Base-by-base conservation (phyloP, 1,140 invertebrate genomes). In the Camponotus floridanus region DNA sequence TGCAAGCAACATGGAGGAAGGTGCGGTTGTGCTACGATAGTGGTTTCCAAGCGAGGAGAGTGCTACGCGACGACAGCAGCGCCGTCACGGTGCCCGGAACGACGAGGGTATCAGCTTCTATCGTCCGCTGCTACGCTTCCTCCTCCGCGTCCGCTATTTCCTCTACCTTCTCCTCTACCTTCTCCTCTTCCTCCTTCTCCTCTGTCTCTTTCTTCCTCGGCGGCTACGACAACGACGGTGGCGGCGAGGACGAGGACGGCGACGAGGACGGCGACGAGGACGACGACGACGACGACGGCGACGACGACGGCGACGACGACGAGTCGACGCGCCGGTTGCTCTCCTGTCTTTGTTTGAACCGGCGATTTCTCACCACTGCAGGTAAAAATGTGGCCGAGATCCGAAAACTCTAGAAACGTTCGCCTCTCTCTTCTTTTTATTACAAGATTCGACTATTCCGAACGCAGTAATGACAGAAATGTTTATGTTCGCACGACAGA, bases 1-100 rank as follows among this genome's bases (percentile, higher is more conserved):
- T 90, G 78, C 78, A 79, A 65, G 78, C 86, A 90, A 91, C 89
- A 91, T 91, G 90, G 90, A 90, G 90, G 90, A 90, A 90, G 90
- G 90, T 91, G 88, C 90, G 86, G 79, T 88, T 84, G 88, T 91
- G 89, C 84, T 91, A 88, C 89, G 88, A 88, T 91, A 91, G 90
- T 90, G 88, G 89, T 90, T 90, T 90, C 88, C 74, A 86, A 81
- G 78, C 79, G 76, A 87, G 76, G 71, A 83, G 79, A 73, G 79
- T 83, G 67, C 68, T 83, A 73, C 79, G 68, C 79, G 13, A 73
- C 79, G 88, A 76, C 73, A 80, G 76, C 76, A 78, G 80, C 71
- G 86, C 86, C 81, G 88, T 87, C 80, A 76, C 71, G 83, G 74
- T 87, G 80, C 79, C 68, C 73, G 85, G 39, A 89, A 89, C 88